Evolutionary conservation across 2,888 invertebrate genomes (phyloP), one percentile per base, ranked within the genome.

Genomic region (Escarpia spicata): DNA sequence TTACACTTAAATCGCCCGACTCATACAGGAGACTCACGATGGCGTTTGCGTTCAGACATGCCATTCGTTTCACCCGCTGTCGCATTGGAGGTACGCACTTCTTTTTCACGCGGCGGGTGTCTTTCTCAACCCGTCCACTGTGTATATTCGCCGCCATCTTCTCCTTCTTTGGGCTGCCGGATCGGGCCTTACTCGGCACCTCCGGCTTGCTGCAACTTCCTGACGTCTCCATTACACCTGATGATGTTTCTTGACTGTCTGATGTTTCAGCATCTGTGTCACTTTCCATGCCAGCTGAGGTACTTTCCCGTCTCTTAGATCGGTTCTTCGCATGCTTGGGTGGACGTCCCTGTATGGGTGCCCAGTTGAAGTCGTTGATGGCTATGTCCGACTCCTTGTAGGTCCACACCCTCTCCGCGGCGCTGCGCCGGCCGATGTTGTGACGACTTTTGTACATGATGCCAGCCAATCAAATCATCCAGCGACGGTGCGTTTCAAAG

Each of bases 351-450:
- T 93, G 43, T 92, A 94, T 43, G 93, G 92, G 9, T 94, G 26
- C 2, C 52, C 52, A 52, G 52, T 52, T 52, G 52, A 52, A 75
- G n/a, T n/a, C 75, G 6, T 75, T 75, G 75, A 75, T 75, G 19
- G 94, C 93, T n/a, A 94, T 92, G 43, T 94, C 94, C 1, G 95
- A 94, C 92, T 96, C 95, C 93, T 95, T 95, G 92, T 96, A 96
- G 0, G 96, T 95, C 43, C 95, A 94, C 3, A 95, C 95, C 89
- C 94, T 94, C 60, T 95, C 95, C 2, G 95, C 94, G 0, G 95
- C 95, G 92, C 94, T 94, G 43, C 96, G 93, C 26, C 94, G 94
- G 3, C 96, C 96, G 45, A 96, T 95, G 90, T 95, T 95, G 93
- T 96, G 96, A 44, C 94, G 93, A 26, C 93, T 93, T 93, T 95